phyloP scores from a whole-genome alignment of 2,113 vertebrate genomes.

The Mohoua ochrocephala region DNA sequence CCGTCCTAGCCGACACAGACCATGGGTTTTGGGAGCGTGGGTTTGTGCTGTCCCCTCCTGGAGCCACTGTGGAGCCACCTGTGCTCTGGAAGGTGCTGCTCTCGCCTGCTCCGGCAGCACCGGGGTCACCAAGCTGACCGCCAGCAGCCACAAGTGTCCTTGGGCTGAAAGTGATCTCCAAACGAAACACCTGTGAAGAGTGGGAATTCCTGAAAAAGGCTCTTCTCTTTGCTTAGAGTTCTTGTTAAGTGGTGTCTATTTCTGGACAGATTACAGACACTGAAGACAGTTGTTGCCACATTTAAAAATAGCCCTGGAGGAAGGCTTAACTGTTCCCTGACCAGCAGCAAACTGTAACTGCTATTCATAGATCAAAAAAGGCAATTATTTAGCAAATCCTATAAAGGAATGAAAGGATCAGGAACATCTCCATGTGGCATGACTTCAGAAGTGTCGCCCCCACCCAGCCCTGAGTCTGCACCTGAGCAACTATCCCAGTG shows the following conservation, averaged over 20 bases:
- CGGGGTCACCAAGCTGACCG: not conserved
- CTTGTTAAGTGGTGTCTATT: slow-evolving; percentile 43
- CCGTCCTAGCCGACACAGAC: not conserved
- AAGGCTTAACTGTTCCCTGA: slow-evolving; percentile 57
- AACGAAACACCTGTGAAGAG: not conserved
- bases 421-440: not conserved
- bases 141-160: not conserved
- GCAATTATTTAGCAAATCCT: not conserved
- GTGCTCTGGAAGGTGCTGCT: not conserved
- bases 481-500: not conserved
- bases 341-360: slow-evolving; percentile 15
- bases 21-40: accelerated
- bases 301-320: slow-evolving; percentile 65
- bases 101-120: accelerated
- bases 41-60: not conserved
- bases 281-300: slow-evolving; percentile 64
- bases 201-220: slow-evolving; percentile 46
- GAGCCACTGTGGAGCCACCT: not conserved
- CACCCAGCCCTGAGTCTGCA: not conserved
- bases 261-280: slow-evolving; percentile 26
- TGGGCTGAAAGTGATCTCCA: not conserved
- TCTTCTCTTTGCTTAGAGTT: slow-evolving; percentile 10
- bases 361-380: slow-evolving; percentile 29
- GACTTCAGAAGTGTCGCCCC: not conserved
- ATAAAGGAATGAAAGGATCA: not conserved